Evolutionary conservation across 2,888 invertebrate genomes (phyloP).

Genomic region (Athalia circularis): DNA sequence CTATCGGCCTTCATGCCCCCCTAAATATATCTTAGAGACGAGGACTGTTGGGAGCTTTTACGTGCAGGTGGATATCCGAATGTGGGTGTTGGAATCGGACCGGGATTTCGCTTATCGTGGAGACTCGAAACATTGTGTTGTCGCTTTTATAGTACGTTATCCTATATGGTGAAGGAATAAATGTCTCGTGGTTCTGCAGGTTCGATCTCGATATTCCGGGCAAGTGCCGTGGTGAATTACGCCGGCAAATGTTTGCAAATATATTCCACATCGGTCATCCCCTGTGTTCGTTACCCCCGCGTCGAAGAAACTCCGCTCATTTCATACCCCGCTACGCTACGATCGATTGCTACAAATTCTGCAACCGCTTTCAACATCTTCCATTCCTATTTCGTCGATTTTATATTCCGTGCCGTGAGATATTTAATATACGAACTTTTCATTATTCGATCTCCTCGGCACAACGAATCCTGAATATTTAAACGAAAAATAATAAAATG

Average conservation of each 20-base stretch:
- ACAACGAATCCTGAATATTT: too few relatives aligned
- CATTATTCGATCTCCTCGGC: too few relatives aligned
- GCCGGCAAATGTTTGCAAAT: slow-evolving; percentile 17
- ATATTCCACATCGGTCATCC: slow-evolving; percentile 14
- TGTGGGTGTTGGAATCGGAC: too few relatives aligned
- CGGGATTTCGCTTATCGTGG: too few relatives aligned
- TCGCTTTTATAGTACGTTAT: too few relatives aligned
- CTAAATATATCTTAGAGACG: too few relatives aligned
- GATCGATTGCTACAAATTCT: slow-evolving; percentile 24
- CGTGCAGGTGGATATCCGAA: too few relatives aligned
- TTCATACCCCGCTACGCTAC: slow-evolving; percentile 7
- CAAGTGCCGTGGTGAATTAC: background rate
- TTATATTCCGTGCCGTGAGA: background rate
- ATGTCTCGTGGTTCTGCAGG: slow-evolving; percentile 2
- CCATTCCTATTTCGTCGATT: background rate
- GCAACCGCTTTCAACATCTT: slow-evolving; percentile 20
- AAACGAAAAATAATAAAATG: too few relatives aligned
- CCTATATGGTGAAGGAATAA: background rate
- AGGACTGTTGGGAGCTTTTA: too few relatives aligned
- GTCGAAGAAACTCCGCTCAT: background rate
- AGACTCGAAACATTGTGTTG: too few relatives aligned
- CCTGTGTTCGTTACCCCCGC: background rate
- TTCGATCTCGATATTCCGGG: slow-evolving; percentile 6
- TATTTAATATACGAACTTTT: too few relatives aligned
- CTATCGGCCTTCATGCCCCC: too few relatives aligned